These are phyloP conservation scores for Fundulus diaphanus DNA, from an alignment of 2,797 vertebrate genomes.

Conservation along the genomic window DNA sequence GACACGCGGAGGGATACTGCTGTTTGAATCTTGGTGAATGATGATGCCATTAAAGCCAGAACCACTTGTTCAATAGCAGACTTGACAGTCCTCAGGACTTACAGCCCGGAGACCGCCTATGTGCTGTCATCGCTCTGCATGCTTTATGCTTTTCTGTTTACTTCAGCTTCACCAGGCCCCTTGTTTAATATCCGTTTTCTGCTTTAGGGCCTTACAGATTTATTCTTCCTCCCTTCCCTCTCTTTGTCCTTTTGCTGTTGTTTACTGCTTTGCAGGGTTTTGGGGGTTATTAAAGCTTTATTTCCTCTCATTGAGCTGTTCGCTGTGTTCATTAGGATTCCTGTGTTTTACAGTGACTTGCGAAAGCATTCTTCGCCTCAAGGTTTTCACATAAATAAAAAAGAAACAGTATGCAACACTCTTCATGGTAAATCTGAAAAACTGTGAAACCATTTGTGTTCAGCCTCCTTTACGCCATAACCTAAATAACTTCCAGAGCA, in stretches of 20 bases:
- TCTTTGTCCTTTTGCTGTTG: conserved; percentile 33
- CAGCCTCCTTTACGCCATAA: background rate
- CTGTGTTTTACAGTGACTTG: background rate
- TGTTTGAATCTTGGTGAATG: conserved; percentile 42
- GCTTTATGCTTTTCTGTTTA: conserved; percentile 61
- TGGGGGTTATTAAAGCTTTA: conserved; percentile 19
- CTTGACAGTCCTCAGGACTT: conserved; percentile 52
- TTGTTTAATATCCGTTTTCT: conserved; percentile 55
- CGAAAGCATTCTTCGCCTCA: background rate
- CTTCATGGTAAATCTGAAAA: background rate
- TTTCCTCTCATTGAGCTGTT: conserved; percentile 7
- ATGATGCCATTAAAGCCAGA: conserved; percentile 58
- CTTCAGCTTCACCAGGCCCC: conserved; percentile 45
- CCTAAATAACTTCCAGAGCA: background rate
- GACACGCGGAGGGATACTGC: conserved; percentile 16
- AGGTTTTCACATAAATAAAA: background rate
- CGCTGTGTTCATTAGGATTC: background rate
- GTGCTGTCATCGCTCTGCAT: conserved; percentile 47
- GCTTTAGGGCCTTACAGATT: conserved; percentile 46
- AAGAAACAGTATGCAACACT: background rate
- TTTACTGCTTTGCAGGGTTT: conserved; percentile 45
- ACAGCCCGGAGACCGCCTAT: conserved; percentile 32
- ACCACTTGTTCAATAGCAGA: conserved; percentile 52
- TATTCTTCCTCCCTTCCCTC: conserved; percentile 33
- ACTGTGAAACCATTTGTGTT: background rate